phyloP scores from a whole-genome alignment of 2,113 vertebrate genomes.

The Melanostigma gelatinosum region DNA sequence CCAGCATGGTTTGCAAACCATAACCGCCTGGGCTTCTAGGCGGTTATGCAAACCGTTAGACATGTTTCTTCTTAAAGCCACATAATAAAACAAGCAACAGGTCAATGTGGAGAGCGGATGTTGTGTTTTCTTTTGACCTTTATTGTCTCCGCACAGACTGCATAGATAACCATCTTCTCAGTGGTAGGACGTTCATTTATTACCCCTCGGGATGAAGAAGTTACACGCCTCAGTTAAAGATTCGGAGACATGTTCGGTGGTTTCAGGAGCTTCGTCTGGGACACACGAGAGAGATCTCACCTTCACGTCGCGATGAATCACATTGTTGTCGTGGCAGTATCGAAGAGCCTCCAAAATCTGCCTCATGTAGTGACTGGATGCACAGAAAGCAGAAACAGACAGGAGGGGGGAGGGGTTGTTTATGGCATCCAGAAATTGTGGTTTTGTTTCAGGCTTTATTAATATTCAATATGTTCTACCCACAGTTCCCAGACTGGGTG shows the following conservation, averaged over 20 bases:
- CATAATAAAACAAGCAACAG: background rate
- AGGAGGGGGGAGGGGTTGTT: background rate
- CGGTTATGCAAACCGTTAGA: too few species aligned
- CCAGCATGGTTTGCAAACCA: background rate
- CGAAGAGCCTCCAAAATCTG: slow-evolving; percentile 96
- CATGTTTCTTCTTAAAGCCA: background rate
- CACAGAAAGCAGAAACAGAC: slow-evolving; percentile 15
- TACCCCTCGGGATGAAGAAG: too few species aligned
- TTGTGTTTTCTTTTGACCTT: background rate
- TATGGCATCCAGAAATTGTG: background rate
- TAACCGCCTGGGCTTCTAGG: background rate
- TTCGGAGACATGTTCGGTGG: background rate
- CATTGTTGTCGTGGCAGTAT: slow-evolving; percentile 98
- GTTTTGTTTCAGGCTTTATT: background rate
- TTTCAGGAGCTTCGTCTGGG: background rate
- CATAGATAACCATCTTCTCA: background rate
- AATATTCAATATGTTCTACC: slow-evolving; percentile 13
- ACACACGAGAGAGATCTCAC: slow-evolving; percentile 76
- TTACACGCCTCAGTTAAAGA: background rate
- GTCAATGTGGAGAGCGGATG: background rate
- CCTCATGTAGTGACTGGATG: slow-evolving; percentile 93
- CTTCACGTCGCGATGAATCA: slow-evolving; percentile 98
- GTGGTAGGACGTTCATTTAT: background rate
- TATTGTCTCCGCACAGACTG: background rate
- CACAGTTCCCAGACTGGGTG: background rate